Percentiles rank a stretch among this genome's conserved stretches.
Evolutionary conservation across 2,113 vertebrate genomes (phyloP).

Genomic region (Ariopsis seemanni): DNA sequence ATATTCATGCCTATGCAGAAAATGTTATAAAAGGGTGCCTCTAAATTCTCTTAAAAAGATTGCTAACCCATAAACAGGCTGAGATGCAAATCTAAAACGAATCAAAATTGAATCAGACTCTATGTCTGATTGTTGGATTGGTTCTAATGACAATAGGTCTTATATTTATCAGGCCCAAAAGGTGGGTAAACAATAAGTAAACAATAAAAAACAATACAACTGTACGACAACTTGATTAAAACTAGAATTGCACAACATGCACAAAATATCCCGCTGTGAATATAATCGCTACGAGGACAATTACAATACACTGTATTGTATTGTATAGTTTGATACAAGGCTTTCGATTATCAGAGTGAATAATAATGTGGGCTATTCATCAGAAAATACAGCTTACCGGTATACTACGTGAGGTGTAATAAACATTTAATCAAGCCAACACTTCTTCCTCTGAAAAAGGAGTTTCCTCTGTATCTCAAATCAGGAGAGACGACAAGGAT

Average conservation of each 20-base stretch:
- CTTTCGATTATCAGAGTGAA: neutral
- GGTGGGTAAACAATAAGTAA: neutral
- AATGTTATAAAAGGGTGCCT: neutral
- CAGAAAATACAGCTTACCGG: neutral
- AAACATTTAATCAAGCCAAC: neutral
- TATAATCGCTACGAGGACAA: neutral
- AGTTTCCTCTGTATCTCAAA: neutral
- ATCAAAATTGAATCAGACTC: neutral
- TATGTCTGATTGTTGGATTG: neutral
- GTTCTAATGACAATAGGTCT: neutral
- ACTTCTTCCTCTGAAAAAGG: neutral
- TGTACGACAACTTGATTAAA: neutral
- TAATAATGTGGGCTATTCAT: neutral
- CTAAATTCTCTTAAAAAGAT: neutral
- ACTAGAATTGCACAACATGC: neutral
- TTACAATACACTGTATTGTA: neutral
- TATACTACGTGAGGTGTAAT: neutral
- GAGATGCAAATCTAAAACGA: neutral
- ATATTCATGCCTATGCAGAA: neutral
- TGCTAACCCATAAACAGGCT: neutral
- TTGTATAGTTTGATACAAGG: neutral
- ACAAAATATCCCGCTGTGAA: neutral
- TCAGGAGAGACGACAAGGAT: neutral
- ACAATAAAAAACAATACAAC: neutral
- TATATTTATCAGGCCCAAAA: neutral